Percentiles rank a stretch among this genome's conserved stretches.
Evolutionary conservation across 2,888 invertebrate species (phyloP).

Genomic region (Drosophila rubida): DNA sequence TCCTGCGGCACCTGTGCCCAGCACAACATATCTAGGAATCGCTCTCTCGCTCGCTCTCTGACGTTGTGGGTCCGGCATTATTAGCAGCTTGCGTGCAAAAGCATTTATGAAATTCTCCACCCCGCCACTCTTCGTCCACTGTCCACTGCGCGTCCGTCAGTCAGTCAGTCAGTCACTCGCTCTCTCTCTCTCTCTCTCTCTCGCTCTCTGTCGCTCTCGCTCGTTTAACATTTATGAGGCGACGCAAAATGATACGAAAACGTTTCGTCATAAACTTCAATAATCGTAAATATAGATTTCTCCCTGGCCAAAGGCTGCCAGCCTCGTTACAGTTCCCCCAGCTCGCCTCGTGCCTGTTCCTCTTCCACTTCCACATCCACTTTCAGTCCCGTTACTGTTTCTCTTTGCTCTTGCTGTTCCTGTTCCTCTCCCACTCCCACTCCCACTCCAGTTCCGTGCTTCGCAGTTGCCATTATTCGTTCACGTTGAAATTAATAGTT

Average conservation of each 20-base stretch:
- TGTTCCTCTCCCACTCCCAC: not conserved
- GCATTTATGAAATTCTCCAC: conserved; percentile 74
- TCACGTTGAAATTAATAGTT: conserved; percentile 77
- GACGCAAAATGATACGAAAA: conserved; percentile 81
- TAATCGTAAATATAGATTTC: conserved; percentile 84
- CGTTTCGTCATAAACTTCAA: conserved; percentile 83
- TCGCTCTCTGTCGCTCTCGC: conserved; percentile 28
- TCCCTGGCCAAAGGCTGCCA: conserved; percentile 49
- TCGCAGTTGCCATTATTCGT: conserved; percentile 25
- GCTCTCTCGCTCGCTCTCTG: conserved; percentile 8
- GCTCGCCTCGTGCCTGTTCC: not conserved
- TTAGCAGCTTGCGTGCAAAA: conserved; percentile 78
- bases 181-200: conserved; percentile 18
- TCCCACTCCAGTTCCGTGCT: not conserved
- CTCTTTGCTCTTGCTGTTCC: not conserved
- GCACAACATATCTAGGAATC: conserved; percentile 8
- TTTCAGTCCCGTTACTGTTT: not conserved
- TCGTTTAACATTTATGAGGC: conserved; percentile 76
- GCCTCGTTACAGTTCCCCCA: conserved; percentile 28
- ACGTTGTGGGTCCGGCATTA: conserved; percentile 52
- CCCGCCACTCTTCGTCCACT: conserved; percentile 25
- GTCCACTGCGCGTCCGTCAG: conserved; percentile 1
- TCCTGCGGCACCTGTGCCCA: conserved; percentile 56
- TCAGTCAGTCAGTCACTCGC: not conserved
- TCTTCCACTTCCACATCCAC: no score